phyloP scores from a whole-genome alignment of 2,888 invertebrate genomes.

The Antheraea yamamai region DNA sequence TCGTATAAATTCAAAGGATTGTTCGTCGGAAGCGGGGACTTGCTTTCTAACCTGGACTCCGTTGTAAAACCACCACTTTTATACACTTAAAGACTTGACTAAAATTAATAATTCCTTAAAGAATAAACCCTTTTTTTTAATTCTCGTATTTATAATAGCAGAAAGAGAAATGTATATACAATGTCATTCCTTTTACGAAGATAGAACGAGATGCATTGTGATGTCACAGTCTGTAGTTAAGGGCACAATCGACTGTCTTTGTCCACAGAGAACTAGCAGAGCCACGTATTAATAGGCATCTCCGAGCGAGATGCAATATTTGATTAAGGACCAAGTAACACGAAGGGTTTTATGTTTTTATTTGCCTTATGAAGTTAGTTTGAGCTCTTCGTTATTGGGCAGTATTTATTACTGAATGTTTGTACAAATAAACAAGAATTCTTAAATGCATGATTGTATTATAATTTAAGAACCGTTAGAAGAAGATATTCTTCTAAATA shows the following conservation, averaged over 20 bases:
- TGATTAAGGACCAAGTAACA: neutral
- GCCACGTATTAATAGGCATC: neutral
- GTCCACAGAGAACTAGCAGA: no score
- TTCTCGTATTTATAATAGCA: no score
- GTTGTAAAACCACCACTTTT: slow-evolving; percentile 26
- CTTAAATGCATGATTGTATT: no score
- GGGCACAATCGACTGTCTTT: no score
- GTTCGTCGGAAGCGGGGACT: slow-evolving; percentile 37
- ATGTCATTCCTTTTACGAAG: no score
- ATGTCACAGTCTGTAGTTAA: no score
- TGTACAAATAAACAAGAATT: no score
- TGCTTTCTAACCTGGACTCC: slow-evolving; percentile 38
- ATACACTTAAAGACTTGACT: neutral
- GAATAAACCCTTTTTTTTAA: no score
- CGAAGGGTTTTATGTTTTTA: neutral
- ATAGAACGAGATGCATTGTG: no score
- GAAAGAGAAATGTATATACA: no score
- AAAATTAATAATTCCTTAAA: neutral
- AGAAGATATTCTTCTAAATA: no score
- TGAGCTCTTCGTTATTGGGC: neutral
- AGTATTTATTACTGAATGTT: neutral
- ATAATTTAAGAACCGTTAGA: no score
- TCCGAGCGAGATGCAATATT: neutral
- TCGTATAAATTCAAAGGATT: slow-evolving; percentile 66
- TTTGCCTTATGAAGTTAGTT: neutral